A percentile compares a stretch with the other conserved stretches of the same genome.
Conservation (phyloP, 2,888 invertebrate genomes). For the Anticlea derivata region DNA sequence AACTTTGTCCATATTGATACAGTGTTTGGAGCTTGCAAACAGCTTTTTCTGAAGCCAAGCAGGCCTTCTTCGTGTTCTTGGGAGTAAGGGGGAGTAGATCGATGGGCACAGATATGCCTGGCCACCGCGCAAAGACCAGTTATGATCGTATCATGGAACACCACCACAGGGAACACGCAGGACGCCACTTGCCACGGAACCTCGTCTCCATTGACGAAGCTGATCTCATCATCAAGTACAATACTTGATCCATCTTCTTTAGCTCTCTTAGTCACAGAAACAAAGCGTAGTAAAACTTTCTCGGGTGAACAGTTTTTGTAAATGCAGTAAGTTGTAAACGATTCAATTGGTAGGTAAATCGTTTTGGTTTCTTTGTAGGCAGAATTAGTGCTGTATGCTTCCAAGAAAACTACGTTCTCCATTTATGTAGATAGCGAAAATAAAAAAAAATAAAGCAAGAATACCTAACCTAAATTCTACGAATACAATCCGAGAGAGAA, state of each 20-base stretch:
- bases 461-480: too few species aligned
- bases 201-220: slow-evolving; percentile 51
- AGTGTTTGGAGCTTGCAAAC: slow-evolving; percentile 92
- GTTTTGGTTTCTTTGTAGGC: slow-evolving; percentile 41
- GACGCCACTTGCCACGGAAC: slow-evolving; percentile 76
- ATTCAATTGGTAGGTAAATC: slow-evolving; percentile 80
- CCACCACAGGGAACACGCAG: slow-evolving; percentile 86
- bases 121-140: slow-evolving; percentile 91
- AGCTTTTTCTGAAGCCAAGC: slow-evolving; percentile 91
- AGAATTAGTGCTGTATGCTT: slow-evolving; percentile 48
- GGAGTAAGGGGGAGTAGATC: slow-evolving; percentile 33
- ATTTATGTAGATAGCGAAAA: too few species aligned
- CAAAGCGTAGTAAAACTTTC: slow-evolving; percentile 67
- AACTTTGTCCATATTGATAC: slow-evolving; percentile 95
- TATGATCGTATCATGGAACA: slow-evolving; percentile 85
- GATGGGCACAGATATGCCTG: slow-evolving; percentile 63
- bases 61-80: slow-evolving; percentile 78
- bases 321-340: slow-evolving; percentile 85
- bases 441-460: too few species aligned
- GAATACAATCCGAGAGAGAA: too few species aligned
- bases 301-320: slow-evolving; percentile 83
- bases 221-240: slow-evolving; percentile 53
- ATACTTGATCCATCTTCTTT: slow-evolving; percentile 39
- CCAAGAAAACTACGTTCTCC: slow-evolving; percentile 58
- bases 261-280: slow-evolving; percentile 49